These are phyloP conservation scores for Phrynosoma platyrhinos DNA, from an alignment of 2,113 vertebrate genomes.

Conservation along the genomic window DNA sequence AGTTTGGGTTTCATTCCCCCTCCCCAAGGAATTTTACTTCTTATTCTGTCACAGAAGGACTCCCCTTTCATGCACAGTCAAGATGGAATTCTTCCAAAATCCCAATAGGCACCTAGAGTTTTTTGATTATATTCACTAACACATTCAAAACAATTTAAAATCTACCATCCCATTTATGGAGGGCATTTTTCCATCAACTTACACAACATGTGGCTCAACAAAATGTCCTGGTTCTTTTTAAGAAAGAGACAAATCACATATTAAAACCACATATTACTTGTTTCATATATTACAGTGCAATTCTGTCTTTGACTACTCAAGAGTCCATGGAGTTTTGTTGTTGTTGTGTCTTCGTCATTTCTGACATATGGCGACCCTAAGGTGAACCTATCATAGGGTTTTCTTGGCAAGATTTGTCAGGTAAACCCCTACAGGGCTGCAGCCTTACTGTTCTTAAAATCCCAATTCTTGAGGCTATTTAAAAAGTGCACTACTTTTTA, in stretches of 20 bases:
- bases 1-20: not conserved
- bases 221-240: not conserved
- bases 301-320: no score
- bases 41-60: not conserved
- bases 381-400: no score
- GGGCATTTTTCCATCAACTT: no score
- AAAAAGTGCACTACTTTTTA: not conserved
- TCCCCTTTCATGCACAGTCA: not conserved
- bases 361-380: no score
- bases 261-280: not conserved
- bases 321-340: no score
- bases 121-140: not conserved
- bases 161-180: no score
- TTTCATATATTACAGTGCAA: not conserved
- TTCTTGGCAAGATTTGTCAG: no score
- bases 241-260: not conserved
- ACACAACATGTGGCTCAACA: not conserved
- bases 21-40: not conserved
- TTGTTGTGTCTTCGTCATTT: no score
- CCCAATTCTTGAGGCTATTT: not conserved
- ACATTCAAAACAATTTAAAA: not conserved
- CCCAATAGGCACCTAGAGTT: not conserved
- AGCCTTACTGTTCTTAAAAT: not conserved
- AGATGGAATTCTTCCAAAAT: not conserved
- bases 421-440: not conserved